Evolutionary conservation across 2,888 invertebrate genomes (phyloP).

Genomic region (Zeuzera pyrina): DNA sequence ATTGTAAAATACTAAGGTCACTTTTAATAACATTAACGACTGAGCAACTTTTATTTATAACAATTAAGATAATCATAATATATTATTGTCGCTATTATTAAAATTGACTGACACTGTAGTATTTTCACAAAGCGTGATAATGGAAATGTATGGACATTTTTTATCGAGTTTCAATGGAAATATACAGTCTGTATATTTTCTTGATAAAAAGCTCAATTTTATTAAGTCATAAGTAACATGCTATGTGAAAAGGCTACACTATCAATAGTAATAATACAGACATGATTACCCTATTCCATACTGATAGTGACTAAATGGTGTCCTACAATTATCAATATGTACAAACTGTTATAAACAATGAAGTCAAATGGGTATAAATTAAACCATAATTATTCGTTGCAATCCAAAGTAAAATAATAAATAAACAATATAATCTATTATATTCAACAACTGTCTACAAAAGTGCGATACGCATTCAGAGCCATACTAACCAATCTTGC

Average conservation of each 20-base stretch:
- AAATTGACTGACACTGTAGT: constrained; percentile 1
- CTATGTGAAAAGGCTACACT: too few relatives aligned
- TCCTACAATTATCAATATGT: neutral
- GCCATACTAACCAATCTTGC: too few relatives aligned
- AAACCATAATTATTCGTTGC: constrained; percentile 47
- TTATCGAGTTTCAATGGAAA: too few relatives aligned
- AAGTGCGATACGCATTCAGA: constrained; percentile 28
- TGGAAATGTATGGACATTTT: too few relatives aligned
- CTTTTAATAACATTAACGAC: constrained; percentile 20
- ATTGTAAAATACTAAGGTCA: constrained; percentile 21
- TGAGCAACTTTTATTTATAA: constrained; percentile 15
- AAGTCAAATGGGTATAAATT: neutral
- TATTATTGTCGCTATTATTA: constrained; percentile 13
- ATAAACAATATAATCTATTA: constrained; percentile 61
- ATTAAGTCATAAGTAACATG: too few relatives aligned
- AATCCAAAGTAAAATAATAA: constrained; percentile 55
- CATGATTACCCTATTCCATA: constrained; percentile 25
- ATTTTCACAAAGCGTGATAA: constrained; percentile 4
- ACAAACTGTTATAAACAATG: neutral
- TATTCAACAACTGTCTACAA: constrained; percentile 57
- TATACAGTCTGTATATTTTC: too few relatives aligned
- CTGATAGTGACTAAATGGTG: constrained; percentile 17
- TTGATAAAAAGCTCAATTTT: too few relatives aligned
- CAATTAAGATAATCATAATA: constrained; percentile 11
- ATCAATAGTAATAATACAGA: too few relatives aligned